These are phyloP conservation scores for Myotis daubentonii DNA, from an alignment of 2,797 vertebrate genomes.

Conservation along the genomic window DNA sequence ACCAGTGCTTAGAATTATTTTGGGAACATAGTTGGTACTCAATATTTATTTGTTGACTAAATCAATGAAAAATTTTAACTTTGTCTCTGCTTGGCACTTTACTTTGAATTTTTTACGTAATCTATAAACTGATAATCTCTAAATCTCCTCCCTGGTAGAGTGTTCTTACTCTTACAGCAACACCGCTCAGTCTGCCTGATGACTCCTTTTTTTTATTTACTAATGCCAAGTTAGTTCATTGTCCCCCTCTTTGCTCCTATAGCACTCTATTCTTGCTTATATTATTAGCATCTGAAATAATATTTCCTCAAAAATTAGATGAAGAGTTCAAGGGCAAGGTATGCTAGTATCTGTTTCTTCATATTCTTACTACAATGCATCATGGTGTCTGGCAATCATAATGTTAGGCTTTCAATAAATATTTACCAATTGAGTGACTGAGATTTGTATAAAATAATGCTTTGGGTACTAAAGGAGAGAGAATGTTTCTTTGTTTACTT, in stretches of 20 bases:
- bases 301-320: background rate
- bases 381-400: background rate
- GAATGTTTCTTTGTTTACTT: background rate
- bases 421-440: background rate
- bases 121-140: background rate
- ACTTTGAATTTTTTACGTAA: background rate
- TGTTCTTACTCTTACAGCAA: background rate
- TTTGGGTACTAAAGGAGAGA: background rate
- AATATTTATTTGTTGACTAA: background rate
- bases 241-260: rapidly evolving
- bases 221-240: background rate
- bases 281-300: background rate
- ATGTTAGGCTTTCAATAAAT: background rate
- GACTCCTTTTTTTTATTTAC: background rate
- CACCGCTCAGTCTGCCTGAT: background rate
- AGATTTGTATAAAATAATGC: background rate
- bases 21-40: background rate
- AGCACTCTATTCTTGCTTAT: background rate
- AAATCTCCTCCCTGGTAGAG: background rate
- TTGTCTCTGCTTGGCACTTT: background rate
- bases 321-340: background rate
- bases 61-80: background rate
- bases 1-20: background rate
- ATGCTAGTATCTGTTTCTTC: background rate
- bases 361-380: background rate